phyloP scores from a whole-genome alignment of 2,888 invertebrate species.

The Dryococelus australis region DNA sequence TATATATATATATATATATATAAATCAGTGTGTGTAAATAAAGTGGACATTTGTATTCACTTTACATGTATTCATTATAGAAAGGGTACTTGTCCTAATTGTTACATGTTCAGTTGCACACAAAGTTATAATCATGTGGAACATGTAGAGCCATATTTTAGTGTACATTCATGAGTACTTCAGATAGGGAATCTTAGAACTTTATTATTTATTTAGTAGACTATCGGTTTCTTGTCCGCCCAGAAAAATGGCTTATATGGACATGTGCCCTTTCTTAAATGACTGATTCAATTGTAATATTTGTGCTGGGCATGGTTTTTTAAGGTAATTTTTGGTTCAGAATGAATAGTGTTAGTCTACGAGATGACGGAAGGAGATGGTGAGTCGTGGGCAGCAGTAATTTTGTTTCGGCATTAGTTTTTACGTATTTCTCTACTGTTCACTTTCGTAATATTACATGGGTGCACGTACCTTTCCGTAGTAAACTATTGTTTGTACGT shows the following conservation, averaged over 20 bases:
- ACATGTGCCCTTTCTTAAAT: neutral
- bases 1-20: neutral
- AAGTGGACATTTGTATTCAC: neutral
- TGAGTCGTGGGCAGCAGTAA: too few species aligned
- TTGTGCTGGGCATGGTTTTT: too few species aligned
- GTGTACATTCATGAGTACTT: neutral
- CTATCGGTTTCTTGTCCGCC: neutral
- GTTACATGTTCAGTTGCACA: too few species aligned
- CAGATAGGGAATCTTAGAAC: neutral
- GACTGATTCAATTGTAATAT: neutral
- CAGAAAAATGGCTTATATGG: neutral
- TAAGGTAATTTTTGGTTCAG: too few species aligned
- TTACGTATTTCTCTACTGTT: too few species aligned
- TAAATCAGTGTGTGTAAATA: neutral
- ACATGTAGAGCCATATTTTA: neutral
- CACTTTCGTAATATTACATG: too few species aligned
- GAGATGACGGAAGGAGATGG: too few species aligned
- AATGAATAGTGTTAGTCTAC: too few species aligned
- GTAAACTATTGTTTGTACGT: too few species aligned
- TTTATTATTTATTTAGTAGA: neutral
- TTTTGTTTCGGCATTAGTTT: too few species aligned
- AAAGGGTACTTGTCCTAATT: neutral
- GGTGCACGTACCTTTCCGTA: too few species aligned
- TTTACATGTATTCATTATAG: neutral
- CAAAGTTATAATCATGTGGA: too few species aligned